These are phyloP conservation scores for Caenorhabditis zanzibari DNA, from an alignment of 2,888 invertebrate species.

Conservation along the genomic window DNA sequence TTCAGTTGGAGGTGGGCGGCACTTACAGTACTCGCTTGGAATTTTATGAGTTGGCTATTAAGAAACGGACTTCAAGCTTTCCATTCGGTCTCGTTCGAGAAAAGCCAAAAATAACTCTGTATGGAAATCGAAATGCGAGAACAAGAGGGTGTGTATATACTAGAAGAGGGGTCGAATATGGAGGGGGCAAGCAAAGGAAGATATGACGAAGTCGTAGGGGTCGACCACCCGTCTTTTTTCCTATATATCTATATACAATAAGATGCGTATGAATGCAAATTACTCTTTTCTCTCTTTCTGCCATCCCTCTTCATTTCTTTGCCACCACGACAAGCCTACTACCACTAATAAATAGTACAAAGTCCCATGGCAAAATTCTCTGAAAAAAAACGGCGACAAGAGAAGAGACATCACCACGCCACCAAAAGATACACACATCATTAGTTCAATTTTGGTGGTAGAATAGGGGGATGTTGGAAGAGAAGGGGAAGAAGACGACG, in stretches of 20 bases:
- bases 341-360: slow-evolving; percentile 49
- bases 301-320: slow-evolving; percentile 7
- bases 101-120: slow-evolving; percentile 2
- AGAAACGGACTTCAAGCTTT: too few relatives aligned
- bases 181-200: slow-evolving; percentile 37
- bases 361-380: slow-evolving; percentile 1
- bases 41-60: neutral
- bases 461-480: neutral
- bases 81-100: neutral
- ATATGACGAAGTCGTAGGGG: slow-evolving; percentile 38
- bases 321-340: slow-evolving; percentile 10
- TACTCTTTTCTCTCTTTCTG: slow-evolving; percentile 35
- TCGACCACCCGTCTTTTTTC: slow-evolving; percentile 1
- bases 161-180: slow-evolving; percentile 2
- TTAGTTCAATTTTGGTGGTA: slow-evolving; percentile 63
- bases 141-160: slow-evolving; percentile 22
- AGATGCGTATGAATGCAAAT: slow-evolving; percentile 64
- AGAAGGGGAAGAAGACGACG: neutral
- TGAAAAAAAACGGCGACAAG: neutral
- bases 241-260: slow-evolving; percentile 54
- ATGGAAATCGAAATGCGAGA: slow-evolving; percentile 52
- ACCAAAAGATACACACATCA: slow-evolving; percentile 60
- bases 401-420: slow-evolving; percentile 8
- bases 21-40: neutral
- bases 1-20: neutral